Percentiles rank a stretch among this genome's conserved stretches.
phyloP scores from a whole-genome alignment of 2,113 vertebrate species.

The Pseudorasbora parva region DNA sequence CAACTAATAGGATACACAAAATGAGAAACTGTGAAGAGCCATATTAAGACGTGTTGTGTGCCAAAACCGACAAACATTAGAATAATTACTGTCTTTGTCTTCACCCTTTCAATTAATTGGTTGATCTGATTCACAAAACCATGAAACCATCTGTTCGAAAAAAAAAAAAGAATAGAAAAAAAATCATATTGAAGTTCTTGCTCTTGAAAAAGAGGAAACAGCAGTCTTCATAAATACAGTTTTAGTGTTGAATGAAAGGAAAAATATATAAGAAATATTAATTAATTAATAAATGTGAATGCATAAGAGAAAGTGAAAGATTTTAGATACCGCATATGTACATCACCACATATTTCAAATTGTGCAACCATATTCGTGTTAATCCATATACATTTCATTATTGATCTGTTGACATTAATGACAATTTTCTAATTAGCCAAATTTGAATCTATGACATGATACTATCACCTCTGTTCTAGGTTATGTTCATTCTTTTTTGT shows the following conservation, averaged over 20 bases:
- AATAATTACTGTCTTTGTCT: not conserved
- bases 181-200: not conserved
- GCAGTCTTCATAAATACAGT: not conserved
- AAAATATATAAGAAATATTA: not conserved
- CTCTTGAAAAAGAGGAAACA: not conserved
- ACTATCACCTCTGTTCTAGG: too few relatives aligned
- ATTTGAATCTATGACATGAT: not conserved
- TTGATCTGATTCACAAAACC: not conserved
- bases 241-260: not conserved
- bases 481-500: too few relatives aligned
- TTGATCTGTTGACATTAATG: not conserved
- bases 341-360: not conserved
- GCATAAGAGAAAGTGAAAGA: too few relatives aligned
- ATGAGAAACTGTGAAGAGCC: not conserved
- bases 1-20: not conserved
- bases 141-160: not conserved
- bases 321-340: not conserved
- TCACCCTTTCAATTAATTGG: not conserved
- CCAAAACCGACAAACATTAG: too few relatives aligned
- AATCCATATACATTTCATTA: not conserved
- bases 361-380: not conserved
- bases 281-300: too few relatives aligned
- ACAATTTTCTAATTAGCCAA: not conserved
- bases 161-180: not conserved
- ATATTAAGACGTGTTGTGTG: not conserved